Conservation (phyloP, 2,888 invertebrate genomes). For the Agriotes lineatus region DNA sequence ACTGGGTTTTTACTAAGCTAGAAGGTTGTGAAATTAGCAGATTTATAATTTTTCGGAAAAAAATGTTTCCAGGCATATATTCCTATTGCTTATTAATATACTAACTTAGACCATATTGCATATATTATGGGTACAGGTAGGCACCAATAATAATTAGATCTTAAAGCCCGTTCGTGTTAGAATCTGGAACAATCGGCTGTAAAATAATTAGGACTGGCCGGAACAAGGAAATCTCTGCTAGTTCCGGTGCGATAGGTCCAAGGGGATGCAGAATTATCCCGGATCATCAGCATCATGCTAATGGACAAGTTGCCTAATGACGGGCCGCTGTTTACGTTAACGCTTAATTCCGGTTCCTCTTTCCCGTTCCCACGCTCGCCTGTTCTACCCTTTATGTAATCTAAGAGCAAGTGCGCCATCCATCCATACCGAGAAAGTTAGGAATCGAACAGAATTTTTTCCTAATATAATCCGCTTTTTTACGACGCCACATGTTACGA, state of each 20-base stretch:
- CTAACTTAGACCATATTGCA: no score
- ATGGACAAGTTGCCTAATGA: conserved; percentile 62
- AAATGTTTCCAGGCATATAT: no score
- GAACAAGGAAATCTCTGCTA: conserved; percentile 55
- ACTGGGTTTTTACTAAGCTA: no score
- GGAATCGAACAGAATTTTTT: conserved; percentile 12
- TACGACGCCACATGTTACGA: neutral
- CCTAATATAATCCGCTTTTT: neutral
- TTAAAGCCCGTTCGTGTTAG: conserved; percentile 21
- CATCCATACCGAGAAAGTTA: neutral
- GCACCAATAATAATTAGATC: conserved; percentile 24
- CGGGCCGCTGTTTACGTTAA: conserved; percentile 61
- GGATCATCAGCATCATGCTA: conserved; percentile 59
- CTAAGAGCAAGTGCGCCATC: conserved; percentile 10
- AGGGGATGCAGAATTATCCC: conserved; percentile 57
- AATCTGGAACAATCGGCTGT: conserved; percentile 48
- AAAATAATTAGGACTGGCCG: conserved; percentile 55
- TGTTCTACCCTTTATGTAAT: conserved; percentile 8
- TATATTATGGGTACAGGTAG: neutral
- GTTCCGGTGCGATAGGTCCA: conserved; percentile 56
- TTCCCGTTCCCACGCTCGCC: conserved; percentile 36
- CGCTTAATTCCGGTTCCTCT: conserved; percentile 54
- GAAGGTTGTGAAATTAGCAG: no score
- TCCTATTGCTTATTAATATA: no score
- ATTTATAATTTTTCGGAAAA: no score